Base-by-base conservation (phyloP, 2,888 invertebrate genomes). In the Agrilus cyanescens region DNA sequence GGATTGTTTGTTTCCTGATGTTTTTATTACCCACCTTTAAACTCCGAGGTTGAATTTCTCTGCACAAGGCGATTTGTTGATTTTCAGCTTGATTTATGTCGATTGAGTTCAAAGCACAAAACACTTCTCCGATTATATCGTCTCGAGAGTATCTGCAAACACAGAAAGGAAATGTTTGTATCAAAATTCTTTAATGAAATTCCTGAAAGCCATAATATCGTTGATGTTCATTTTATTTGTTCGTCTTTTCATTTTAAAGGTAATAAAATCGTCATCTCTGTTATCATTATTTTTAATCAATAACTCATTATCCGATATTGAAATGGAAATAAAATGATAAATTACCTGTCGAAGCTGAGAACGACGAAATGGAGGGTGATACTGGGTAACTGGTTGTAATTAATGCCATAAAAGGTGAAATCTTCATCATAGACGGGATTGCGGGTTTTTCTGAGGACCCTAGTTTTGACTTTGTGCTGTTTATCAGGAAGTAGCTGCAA, bases 381-480 rank as follows among this genome's bases (percentile, higher is more conserved):
- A 59, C 81, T 82, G 61, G 85, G 75, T 46, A 95, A 74, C 67
- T 95, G 93, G 60, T 84, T 82, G 52, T 83, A 80, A 38, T 81
- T 82, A 57, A 93, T 79, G 42, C 96, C 96, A 63, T 95, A 98
- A 75, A 98, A 97, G 1, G 96, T 97, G 66, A 98, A 98, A 66
- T 96, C 96, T 68, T 98, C 98, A 60, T 98, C 96, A 68, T 96
- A 98, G 2, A 91, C 85, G 0, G 98, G 98, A 69, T 91, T 90
- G 41, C 89, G 77, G 36, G 97, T 96, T 65, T 96, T 95, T 51
- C 96, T 81, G 32, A 97, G 80, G 7, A 98, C 96, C 44, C 96
- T 76, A 46, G 95, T 95, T 70, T 95, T 96, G 43, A 94, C 95
- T 67, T 94, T 93, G 64, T 96, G 95, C 62, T 93, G 91, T 66